phyloP scores from a whole-genome alignment of 1,140 invertebrate genomes.

The Cotesia glomerata region DNA sequence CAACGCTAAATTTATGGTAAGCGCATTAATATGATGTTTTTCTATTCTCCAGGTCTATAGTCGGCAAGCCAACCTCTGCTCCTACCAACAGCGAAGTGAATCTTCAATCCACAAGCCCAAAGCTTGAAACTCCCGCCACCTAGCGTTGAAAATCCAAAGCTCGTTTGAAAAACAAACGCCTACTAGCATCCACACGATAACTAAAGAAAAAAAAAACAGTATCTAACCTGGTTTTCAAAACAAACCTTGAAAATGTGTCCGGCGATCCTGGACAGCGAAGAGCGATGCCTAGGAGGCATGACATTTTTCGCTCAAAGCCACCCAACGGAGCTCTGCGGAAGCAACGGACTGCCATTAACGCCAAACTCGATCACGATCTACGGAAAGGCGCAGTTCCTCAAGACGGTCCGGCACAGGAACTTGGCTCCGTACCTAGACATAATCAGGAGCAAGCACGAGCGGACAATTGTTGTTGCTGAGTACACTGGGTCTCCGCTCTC shows the following conservation, averaged over 20 bases:
- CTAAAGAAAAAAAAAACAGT: no score
- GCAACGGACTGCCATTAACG: constrained; percentile 93
- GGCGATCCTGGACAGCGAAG: constrained; percentile 57
- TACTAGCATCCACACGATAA: no score
- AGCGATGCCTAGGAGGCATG: constrained; percentile 76
- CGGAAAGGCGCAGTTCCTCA: constrained; percentile 84
- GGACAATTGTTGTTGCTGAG: constrained; percentile 89
- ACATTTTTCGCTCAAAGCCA: constrained; percentile 92
- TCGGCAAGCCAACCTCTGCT: no score
- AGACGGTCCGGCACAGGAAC: constrained; percentile 79
- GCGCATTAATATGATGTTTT: no score
- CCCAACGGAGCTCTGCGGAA: constrained; percentile 90
- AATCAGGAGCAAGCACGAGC: constrained; percentile 91
- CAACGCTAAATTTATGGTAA: no score
- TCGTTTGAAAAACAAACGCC: no score
- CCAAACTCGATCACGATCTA: constrained; percentile 95
- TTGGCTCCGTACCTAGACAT: constrained; percentile 91
- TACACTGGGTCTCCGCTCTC: constrained; percentile 74
- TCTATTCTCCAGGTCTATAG: no score
- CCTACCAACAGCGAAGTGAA: no score
- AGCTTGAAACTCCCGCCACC: no score
- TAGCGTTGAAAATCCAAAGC: no score
- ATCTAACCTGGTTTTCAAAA: not conserved
- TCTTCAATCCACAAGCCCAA: no score
- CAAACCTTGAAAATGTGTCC: constrained; percentile 51